These are phyloP conservation scores for Echinops telfairi DNA, from an alignment of 2,113 vertebrate species.

Conservation along the genomic window DNA sequence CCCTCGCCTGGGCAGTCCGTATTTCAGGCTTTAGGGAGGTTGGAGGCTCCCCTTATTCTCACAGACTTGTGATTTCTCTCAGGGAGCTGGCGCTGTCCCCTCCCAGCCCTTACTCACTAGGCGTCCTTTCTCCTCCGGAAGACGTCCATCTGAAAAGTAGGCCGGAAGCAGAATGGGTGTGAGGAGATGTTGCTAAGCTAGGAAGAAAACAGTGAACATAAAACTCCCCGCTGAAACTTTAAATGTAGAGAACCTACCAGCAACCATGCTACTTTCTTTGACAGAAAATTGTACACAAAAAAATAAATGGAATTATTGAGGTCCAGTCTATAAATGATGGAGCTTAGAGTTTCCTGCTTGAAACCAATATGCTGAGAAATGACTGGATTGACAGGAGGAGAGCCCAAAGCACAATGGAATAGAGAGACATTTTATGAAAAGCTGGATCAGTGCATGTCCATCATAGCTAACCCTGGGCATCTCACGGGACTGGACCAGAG, in stretches of 20 bases:
- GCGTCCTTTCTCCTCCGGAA: neutral
- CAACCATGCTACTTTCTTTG: neutral
- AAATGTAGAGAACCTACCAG: neutral
- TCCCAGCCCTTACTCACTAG: neutral
- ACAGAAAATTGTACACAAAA: constrained; percentile 27
- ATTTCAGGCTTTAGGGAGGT: neutral
- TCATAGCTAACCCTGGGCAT: neutral
- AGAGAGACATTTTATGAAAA: neutral
- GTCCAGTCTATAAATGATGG: neutral
- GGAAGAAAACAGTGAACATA: constrained; percentile 14
- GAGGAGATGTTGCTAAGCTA: constrained; percentile 12
- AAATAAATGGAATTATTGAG: constrained; percentile 45
- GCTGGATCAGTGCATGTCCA: neutral
- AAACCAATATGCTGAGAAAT: constrained; percentile 30
- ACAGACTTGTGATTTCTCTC: neutral
- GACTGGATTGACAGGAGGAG: neutral
- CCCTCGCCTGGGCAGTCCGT: neutral
- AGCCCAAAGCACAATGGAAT: neutral
- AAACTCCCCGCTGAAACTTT: neutral
- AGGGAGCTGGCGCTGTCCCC: neutral
- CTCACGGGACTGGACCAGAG: neutral
- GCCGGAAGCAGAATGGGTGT: neutral
- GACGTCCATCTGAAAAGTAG: neutral
- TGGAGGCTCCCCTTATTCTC: neutral
- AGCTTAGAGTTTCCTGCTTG: neutral